These are phyloP conservation scores for Heteromyza rotundicornis DNA, from an alignment of 2,888 invertebrate species.

Conservation along the genomic window DNA sequence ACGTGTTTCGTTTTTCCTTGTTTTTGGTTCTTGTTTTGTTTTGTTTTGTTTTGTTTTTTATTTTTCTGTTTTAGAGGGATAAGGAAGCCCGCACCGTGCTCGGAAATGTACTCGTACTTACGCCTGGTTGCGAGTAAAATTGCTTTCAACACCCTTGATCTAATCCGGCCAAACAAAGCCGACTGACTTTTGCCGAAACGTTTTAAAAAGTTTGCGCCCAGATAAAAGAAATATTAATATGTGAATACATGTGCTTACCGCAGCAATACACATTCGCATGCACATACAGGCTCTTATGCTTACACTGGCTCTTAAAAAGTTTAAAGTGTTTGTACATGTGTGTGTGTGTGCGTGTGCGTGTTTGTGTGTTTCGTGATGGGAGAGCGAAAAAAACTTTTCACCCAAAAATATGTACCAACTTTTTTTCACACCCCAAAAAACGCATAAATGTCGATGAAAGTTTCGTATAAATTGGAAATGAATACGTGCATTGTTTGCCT, in stretches of 20 bases:
- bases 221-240: slow-evolving; percentile 45
- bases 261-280: neutral
- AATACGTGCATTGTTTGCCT: neutral
- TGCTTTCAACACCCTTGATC: slow-evolving; percentile 2
- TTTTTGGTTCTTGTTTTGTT: neutral
- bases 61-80: neutral
- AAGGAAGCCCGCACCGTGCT: no score
- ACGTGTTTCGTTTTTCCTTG: neutral
- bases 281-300: slow-evolving; percentile 1
- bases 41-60: neutral
- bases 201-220: slow-evolving; percentile 46
- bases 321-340: slow-evolving; percentile 12
- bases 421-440: slow-evolving; percentile 16
- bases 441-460: slow-evolving; percentile 17
- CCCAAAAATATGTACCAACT: slow-evolving; percentile 18
- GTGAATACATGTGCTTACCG: slow-evolving; percentile 19
- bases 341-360: slow-evolving; percentile 2
- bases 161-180: neutral
- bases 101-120: no score
- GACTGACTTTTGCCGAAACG: slow-evolving; percentile 1
- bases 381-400: slow-evolving; percentile 11
- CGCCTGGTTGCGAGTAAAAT: neutral
- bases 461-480: slow-evolving; percentile 3
- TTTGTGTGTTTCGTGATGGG: neutral
- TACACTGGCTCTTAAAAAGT: slow-evolving; percentile 16